Percentiles rank a stretch among this genome's conserved stretches.
These are phyloP conservation scores for Grallaria varia DNA, from an alignment of 2,113 vertebrate genomes.

Conservation along the genomic window DNA sequence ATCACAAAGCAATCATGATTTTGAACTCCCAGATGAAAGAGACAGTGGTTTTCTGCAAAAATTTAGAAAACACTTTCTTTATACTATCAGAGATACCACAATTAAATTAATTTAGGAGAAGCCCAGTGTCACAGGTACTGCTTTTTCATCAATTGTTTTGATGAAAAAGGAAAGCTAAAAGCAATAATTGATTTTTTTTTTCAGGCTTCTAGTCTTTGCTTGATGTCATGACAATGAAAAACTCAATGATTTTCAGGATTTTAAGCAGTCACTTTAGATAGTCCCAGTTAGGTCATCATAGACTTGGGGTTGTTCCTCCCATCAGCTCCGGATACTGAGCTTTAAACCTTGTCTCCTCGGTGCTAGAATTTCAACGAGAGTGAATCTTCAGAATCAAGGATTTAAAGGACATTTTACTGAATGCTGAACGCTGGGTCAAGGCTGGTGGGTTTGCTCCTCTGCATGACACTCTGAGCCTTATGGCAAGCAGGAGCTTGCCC, in stretches of 20 bases:
- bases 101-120: slow-evolving; percentile 3
- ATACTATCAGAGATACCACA: neutral
- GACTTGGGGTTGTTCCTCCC: neutral
- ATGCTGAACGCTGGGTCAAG: neutral
- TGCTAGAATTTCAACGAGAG: neutral
- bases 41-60: neutral
- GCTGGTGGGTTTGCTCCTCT: neutral
- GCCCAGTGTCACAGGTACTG: neutral
- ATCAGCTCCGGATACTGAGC: neutral
- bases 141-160: neutral
- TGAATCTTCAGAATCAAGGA: neutral
- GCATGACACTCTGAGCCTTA: neutral
- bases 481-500: neutral
- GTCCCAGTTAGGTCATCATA: neutral
- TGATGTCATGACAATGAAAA: neutral
- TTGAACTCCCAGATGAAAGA: slow-evolving; percentile 9
- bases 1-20: slow-evolving; percentile 11
- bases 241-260: neutral
- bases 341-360: neutral
- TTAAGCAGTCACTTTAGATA: neutral
- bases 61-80: neutral
- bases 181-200: neutral
- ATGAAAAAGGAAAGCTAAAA: neutral
- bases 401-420: neutral
- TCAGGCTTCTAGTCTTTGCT: neutral